Conservation (phyloP, 2,888 invertebrate genomes). For the Hirtodrosophila cameraria region DNA sequence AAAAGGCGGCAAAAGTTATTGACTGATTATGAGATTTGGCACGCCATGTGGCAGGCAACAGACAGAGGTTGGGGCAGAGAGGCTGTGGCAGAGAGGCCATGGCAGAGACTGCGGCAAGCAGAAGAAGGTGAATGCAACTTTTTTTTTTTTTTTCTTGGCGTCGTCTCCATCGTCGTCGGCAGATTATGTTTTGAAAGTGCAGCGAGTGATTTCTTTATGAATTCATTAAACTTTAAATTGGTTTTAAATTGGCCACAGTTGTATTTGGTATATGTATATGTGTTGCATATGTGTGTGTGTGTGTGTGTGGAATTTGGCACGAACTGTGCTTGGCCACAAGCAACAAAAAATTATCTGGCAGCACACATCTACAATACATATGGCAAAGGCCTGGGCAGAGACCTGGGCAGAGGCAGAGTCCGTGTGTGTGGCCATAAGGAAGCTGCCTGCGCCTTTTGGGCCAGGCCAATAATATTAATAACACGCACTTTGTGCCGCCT, state of each 20-base stretch:
- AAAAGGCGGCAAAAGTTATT: constrained; percentile 79
- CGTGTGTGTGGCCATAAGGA: constrained; percentile 54
- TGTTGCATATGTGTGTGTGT: constrained; percentile 27
- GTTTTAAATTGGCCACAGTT: constrained; percentile 76
- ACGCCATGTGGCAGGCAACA: constrained; percentile 61
- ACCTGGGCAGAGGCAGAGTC: no score
- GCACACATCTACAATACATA: constrained; percentile 64
- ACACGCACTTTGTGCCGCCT: constrained; percentile 73
- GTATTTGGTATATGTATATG: constrained; percentile 34
- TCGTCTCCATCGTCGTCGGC: constrained; percentile 53
- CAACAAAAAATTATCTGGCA: constrained; percentile 72
- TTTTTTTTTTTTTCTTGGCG: no score
- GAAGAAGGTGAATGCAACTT: constrained; percentile 46
- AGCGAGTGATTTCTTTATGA: constrained; percentile 79
- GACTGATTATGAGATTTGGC: constrained; percentile 81
- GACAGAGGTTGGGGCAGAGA: constrained; percentile 16
- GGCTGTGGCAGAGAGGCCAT: constrained; percentile 1
- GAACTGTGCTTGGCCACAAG: constrained; percentile 71
- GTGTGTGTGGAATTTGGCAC: constrained; percentile 71
- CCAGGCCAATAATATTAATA: constrained; percentile 78
- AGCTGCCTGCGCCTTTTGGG: constrained; percentile 61
- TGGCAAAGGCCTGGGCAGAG: constrained; percentile 8
- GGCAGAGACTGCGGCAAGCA: constrained; percentile 11
- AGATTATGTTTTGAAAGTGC: constrained; percentile 80
- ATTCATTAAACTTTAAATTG: constrained; percentile 81